These are phyloP conservation scores for Dasypus novemcinctus DNA, from an alignment of 2,113 vertebrate genomes.

Conservation along the genomic window DNA sequence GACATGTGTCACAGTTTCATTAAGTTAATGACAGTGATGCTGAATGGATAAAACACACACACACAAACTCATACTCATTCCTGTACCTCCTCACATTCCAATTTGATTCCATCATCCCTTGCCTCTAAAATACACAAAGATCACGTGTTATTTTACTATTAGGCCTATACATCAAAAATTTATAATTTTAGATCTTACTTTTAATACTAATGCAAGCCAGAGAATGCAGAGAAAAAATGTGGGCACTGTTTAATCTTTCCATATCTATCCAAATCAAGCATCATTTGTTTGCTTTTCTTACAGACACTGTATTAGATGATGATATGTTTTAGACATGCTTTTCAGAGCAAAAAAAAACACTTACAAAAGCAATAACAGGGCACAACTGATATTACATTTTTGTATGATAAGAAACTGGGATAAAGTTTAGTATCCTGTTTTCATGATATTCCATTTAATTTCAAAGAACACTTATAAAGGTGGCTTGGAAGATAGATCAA, in stretches of 20 bases:
- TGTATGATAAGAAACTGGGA: neutral
- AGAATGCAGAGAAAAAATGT: conserved; percentile 6
- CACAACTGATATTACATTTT: neutral
- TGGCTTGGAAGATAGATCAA: conserved; percentile 39
- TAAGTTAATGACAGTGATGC: neutral
- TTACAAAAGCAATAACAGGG: conserved; percentile 44
- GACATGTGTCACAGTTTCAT: neutral
- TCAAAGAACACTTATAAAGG: conserved; percentile 34
- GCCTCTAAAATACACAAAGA: neutral
- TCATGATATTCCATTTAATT: conserved; percentile 53
- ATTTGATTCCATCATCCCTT: neutral
- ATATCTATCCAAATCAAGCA: neutral
- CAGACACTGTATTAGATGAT: neutral
- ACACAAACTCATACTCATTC: neutral
- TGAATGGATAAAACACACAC: neutral
- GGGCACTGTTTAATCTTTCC: neutral
- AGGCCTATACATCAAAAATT: neutral
- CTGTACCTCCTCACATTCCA: neutral
- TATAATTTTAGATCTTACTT: neutral
- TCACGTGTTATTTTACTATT: neutral
- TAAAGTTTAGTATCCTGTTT: conserved; percentile 58
- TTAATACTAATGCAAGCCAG: neutral
- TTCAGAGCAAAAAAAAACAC: conserved; percentile 50
- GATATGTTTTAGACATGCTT: conserved; percentile 29
- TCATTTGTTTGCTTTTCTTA: neutral